A percentile compares a stretch with the other conserved stretches of the same genome.
These are phyloP conservation scores for Leuciscus idus DNA, from an alignment of 2,113 vertebrate species.

Conservation along the genomic window DNA sequence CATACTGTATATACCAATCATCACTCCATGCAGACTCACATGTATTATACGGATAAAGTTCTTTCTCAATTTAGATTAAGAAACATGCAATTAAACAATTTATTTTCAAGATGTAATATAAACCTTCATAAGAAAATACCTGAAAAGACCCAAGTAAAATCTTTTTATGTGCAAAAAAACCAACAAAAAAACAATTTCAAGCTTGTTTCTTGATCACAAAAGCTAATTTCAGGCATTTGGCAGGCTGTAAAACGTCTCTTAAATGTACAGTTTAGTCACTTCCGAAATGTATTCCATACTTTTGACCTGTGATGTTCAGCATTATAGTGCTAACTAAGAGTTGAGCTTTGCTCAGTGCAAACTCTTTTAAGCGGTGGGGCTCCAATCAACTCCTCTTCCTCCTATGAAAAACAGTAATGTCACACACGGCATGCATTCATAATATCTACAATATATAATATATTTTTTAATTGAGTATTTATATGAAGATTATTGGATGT, in stretches of 20 bases:
- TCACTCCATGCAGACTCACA: constrained; percentile 3
- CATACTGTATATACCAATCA: not conserved
- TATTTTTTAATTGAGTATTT: not conserved
- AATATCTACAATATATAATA: not conserved
- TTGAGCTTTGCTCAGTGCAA: constrained; percentile 84
- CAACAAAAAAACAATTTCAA: constrained; percentile 3
- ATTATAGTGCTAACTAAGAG: constrained; percentile 80
- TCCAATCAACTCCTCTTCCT: constrained; percentile 81
- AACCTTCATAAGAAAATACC: constrained; percentile 42
- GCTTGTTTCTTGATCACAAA: not conserved
- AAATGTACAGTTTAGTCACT: not conserved
- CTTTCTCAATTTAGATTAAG: not conserved
- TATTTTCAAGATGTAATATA: constrained; percentile 30
- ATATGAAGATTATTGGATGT: not conserved
- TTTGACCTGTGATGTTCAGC: not conserved
- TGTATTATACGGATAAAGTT: not conserved
- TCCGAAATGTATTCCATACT: not conserved
- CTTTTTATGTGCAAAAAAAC: constrained; percentile 19
- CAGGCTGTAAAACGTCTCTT: constrained; percentile 20
- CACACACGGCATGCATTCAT: not conserved
- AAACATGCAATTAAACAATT: not conserved
- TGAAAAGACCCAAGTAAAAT: constrained; percentile 10
- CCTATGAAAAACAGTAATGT: constrained; percentile 66
- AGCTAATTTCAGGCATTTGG: constrained; percentile 24
- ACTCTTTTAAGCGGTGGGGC: constrained; percentile 91